A percentile compares a stretch with the other conserved stretches of the same genome.
phyloP scores from a whole-genome alignment of 2,888 invertebrate species.

The Laspeyria flexula region DNA sequence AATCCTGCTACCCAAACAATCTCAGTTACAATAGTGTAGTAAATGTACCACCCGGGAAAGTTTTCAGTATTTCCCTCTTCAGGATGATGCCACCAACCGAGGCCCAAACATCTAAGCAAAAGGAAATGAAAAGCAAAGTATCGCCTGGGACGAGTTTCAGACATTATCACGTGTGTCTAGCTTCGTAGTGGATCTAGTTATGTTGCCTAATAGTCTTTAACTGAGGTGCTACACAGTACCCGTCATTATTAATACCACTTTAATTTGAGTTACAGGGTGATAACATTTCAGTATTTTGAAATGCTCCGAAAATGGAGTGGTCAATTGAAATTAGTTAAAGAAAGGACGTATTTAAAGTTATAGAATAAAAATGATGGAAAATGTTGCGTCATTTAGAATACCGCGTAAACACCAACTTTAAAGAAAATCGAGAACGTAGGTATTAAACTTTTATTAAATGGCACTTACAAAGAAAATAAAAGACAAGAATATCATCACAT shows the following conservation, averaged over 20 bases:
- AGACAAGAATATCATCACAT: neutral
- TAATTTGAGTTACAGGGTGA: constrained; percentile 29
- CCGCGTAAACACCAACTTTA: constrained; percentile 16
- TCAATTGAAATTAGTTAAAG: too few species aligned
- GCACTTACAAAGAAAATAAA: neutral
- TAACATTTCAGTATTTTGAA: neutral
- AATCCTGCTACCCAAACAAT: constrained; percentile 76
- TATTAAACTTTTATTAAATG: constrained; percentile 2
- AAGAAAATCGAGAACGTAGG: constrained; percentile 18
- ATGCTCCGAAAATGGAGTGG: too few species aligned
- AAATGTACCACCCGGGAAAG: constrained; percentile 72
- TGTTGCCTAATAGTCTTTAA: constrained; percentile 7
- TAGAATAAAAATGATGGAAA: constrained; percentile 8
- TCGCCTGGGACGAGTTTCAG: constrained; percentile 54
- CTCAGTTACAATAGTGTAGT: constrained; percentile 72
- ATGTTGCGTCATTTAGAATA: constrained; percentile 29
- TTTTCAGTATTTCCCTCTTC: constrained; percentile 69
- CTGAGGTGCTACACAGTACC: neutral
- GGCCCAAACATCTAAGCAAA: constrained; percentile 70
- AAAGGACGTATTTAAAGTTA: too few species aligned
- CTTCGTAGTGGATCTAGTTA: constrained; percentile 7
- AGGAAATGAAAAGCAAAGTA: constrained; percentile 71
- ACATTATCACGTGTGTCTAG: constrained; percentile 32
- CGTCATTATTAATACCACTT: constrained; percentile 19
- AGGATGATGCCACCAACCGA: constrained; percentile 82